phyloP scores from a whole-genome alignment of 37 sponge, comb jelly and placozoan species.

The Lycopodina hypogea region DNA sequence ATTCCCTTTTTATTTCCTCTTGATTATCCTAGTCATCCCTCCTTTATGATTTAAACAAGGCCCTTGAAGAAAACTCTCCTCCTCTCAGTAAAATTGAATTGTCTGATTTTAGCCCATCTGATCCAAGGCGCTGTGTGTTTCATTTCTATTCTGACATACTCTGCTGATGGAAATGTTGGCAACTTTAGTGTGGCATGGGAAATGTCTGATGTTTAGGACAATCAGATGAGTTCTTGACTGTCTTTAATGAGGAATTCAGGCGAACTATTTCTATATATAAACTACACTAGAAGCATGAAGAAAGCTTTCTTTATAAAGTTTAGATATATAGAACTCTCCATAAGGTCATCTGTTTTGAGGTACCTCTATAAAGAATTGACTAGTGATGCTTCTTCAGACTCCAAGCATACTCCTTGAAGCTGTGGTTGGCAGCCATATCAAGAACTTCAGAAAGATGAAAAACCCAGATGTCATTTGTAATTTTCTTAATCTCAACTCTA shows the following conservation, averaged over 20 bases:
- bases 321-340: constrained; percentile 24
- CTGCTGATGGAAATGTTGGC: constrained; percentile 43
- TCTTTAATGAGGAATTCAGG: no score
- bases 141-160: constrained; percentile 29
- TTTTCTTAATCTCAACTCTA: background rate
- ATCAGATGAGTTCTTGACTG: background rate
- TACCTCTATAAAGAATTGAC: constrained; percentile 36
- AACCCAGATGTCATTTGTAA: constrained; percentile 24
- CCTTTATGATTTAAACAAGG: background rate
- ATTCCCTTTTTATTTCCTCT: background rate
- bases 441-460: background rate
- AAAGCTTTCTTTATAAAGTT: constrained; percentile 26
- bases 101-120: background rate
- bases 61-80: background rate
- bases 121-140: background rate
- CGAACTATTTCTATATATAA: background rate
- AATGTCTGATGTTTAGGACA: background rate
- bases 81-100: background rate
- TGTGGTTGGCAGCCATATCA: background rate
- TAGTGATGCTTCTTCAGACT: constrained; percentile 11
- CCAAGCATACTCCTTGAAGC: background rate
- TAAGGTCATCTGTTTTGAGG: constrained; percentile 20
- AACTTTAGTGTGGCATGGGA: constrained; percentile 46
- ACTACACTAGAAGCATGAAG: constrained; percentile 11
- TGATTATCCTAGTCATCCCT: background rate